These are phyloP conservation scores for Drosophila longiperda DNA, from an alignment of 2,888 invertebrate species.

Conservation along the genomic window DNA sequence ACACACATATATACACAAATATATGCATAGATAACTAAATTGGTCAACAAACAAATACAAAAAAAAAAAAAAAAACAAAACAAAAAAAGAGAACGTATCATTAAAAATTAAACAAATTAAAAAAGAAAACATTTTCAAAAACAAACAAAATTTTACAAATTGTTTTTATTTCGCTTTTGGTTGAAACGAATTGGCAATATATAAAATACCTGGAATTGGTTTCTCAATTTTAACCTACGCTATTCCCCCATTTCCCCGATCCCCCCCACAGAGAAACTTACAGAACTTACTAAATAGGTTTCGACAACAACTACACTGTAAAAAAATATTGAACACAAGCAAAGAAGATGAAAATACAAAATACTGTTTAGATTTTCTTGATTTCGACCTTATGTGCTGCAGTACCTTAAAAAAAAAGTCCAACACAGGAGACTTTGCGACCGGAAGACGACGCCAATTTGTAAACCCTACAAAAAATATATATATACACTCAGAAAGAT, in stretches of 20 bases:
- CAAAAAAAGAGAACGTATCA: constrained; percentile 68
- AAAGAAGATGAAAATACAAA: constrained; percentile 13
- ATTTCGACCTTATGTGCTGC: constrained; percentile 60
- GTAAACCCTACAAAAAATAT: constrained; percentile 25
- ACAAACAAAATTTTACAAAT: constrained; percentile 57
- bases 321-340: constrained; percentile 18
- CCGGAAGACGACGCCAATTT: constrained; percentile 48
- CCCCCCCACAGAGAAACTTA: neutral
- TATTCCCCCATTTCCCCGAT: neutral
- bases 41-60: constrained; percentile 47
- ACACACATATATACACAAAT: constrained; percentile 25
- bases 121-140: constrained; percentile 53
- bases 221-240: constrained; percentile 7
- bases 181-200: constrained; percentile 50
- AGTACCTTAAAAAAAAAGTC: constrained; percentile 64
- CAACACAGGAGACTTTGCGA: constrained; percentile 23
- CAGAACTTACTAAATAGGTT: constrained; percentile 54
- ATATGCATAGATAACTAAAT: constrained; percentile 44
- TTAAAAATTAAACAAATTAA: constrained; percentile 66
- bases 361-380: constrained; percentile 20
- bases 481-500: constrained; percentile 1
- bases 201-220: constrained; percentile 34
- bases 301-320: constrained; percentile 50
- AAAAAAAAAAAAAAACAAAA: constrained; percentile 36
- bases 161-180: constrained; percentile 73